Percentiles rank a stretch among this genome's conserved stretches.
Evolutionary conservation across 2,113 vertebrate genomes (phyloP).

Genomic region (Lophius piscatorius): DNA sequence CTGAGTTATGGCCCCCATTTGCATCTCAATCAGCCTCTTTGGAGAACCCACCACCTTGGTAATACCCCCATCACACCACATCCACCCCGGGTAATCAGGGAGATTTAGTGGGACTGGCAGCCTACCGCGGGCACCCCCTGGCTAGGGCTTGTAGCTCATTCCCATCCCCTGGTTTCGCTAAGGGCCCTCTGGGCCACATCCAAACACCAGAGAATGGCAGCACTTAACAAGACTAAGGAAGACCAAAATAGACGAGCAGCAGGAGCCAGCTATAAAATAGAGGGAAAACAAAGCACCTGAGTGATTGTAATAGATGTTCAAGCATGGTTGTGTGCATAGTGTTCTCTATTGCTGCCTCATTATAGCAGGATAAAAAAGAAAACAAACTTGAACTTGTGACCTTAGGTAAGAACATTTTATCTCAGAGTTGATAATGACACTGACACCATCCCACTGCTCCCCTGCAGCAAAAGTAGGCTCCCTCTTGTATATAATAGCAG

Average conservation of each 20-base stretch:
- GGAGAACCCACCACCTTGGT: slow-evolving; percentile 87
- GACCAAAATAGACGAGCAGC: slow-evolving; percentile 73
- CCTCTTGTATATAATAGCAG: slow-evolving; percentile 56
- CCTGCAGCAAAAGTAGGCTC: slow-evolving; percentile 43
- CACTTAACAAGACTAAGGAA: slow-evolving; percentile 77
- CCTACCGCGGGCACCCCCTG: slow-evolving; percentile 69
- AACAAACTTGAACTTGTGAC: slow-evolving; percentile 74
- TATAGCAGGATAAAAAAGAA: slow-evolving; percentile 50
- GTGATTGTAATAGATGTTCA: slow-evolving; percentile 69
- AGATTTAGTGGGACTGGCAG: slow-evolving; percentile 81
- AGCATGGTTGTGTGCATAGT: slow-evolving; percentile 61
- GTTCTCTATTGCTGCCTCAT: slow-evolving; percentile 65
- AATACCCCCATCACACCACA: slow-evolving; percentile 77
- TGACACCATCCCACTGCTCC: slow-evolving; percentile 53
- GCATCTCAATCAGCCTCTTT: slow-evolving; percentile 94
- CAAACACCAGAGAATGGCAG: slow-evolving; percentile 75
- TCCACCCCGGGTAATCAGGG: slow-evolving; percentile 81
- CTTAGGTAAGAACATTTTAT: slow-evolving; percentile 63
- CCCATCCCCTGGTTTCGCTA: slow-evolving; percentile 76
- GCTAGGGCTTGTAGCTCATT: slow-evolving; percentile 71
- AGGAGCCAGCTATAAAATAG: slow-evolving; percentile 69
- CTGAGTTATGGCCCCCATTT: slow-evolving; percentile 95
- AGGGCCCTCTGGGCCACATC: slow-evolving; percentile 83
- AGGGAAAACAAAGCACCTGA: slow-evolving; percentile 71
- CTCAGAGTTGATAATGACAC: slow-evolving; percentile 62